Evolutionary conservation across 2,113 vertebrate species (phyloP).

Genomic region (Centropus bengalensis): DNA sequence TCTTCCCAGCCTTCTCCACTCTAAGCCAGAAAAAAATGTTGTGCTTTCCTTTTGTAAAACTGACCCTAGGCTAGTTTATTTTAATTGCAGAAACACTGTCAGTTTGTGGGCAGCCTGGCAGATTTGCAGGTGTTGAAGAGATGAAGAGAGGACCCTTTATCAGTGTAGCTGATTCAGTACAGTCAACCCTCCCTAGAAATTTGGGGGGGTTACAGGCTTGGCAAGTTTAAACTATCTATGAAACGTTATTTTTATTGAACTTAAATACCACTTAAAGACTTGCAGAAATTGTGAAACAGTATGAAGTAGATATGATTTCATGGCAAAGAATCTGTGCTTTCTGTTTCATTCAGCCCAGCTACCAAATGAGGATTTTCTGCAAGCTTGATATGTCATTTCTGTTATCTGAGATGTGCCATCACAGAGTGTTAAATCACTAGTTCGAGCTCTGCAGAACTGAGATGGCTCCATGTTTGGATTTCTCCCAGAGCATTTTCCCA

Average conservation of each 20-base stretch:
- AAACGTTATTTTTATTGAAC: conserved; percentile 15
- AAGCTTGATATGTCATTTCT: not conserved
- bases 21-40: not conserved
- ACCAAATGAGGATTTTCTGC: not conserved
- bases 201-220: conserved; percentile 11
- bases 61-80: conserved; percentile 8
- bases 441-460: not conserved
- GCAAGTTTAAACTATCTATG: conserved; percentile 45
- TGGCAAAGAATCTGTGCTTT: conserved; percentile 9
- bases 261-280: conserved; percentile 49
- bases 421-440: not conserved
- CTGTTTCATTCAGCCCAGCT: not conserved
- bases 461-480: not conserved
- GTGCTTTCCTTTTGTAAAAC: not conserved
- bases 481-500: not conserved
- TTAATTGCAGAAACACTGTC: conserved; percentile 25
- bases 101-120: not conserved
- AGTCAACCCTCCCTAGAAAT: not conserved
- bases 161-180: not conserved
- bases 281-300: conserved; percentile 39
- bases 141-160: conserved; percentile 49
- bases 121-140: conserved; percentile 11
- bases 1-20: not conserved
- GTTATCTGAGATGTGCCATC: not conserved
- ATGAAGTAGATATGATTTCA: not conserved